phyloP scores from a whole-genome alignment of 2,888 invertebrate genomes.

The Exocentrus adspersus region DNA sequence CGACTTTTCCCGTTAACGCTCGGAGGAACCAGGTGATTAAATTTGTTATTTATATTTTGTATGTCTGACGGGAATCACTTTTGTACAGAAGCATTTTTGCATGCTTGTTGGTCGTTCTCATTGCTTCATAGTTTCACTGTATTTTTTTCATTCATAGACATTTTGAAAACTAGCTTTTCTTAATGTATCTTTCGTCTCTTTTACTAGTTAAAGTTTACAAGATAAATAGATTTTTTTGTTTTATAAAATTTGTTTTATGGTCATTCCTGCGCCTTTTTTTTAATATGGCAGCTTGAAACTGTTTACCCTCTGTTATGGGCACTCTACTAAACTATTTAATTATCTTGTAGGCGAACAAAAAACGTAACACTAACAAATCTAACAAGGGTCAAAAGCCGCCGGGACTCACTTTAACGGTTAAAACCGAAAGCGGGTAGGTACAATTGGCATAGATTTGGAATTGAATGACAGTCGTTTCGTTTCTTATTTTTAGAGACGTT shows the following conservation, averaged over 20 bases:
- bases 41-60: no score
- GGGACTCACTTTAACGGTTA: conserved; percentile 58
- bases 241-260: no score
- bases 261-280: background rate
- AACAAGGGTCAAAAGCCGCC: conserved; percentile 54
- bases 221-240: no score
- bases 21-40: conserved; percentile 55
- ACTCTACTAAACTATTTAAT: conserved; percentile 20
- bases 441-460: background rate
- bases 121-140: background rate
- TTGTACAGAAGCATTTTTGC: conserved; percentile 2
- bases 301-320: background rate
- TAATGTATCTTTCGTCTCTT: no score
- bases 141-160: background rate
- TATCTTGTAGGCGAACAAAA: conserved; percentile 56
- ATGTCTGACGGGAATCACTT: no score
- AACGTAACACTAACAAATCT: conserved; percentile 58
- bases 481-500: conserved; percentile 56
- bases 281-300: background rate
- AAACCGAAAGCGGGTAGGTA: conserved; percentile 60
- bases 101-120: background rate
- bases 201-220: no score
- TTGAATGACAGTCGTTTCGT: conserved; percentile 1
- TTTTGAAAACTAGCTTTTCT: no score
- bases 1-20: conserved; percentile 55